Evolutionary conservation across 1,140 invertebrate genomes (phyloP), one percentile per base, ranked within the genome.

Genomic region (Holcopasites calliopsidis): DNA sequence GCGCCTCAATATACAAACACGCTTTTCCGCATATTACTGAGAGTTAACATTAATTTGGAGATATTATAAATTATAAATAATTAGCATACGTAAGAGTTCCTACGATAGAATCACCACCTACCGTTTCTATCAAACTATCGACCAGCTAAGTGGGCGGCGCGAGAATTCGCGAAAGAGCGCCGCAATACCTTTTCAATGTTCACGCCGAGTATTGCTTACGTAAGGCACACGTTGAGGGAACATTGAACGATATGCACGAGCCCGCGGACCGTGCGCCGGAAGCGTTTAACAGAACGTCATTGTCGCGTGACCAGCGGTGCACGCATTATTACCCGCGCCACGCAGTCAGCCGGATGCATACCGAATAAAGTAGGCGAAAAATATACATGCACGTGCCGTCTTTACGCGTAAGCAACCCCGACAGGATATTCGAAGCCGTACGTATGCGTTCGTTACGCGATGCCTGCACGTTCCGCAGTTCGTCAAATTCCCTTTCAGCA

Each of bases 331-430:
- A 65, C 28, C 66, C 16, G 23, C 23, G 76, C 42, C 52, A 35
- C 18, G 58, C 69, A 57, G 52, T 31, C 13, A 47, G 21, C 44
- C 52, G 60, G 58, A 73, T 55, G 76, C 76, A 47, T 57, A 58
- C 49, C 21, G 76, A 77, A 77, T 77, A 73, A 73, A 73, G 38
- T 65, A 73, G n/a, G 8, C n/a, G 23, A 66, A 60, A 71, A 76
- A 58, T 77, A 57, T 38, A 42, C 52, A 66, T 23, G 50, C 76
- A 66, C 50, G 42, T 40, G 69, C 49, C 58, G 33, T 6, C 10
- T 47, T 49, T 57, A 57, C 61, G 35, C 47, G 42, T 50, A 42
- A 31, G 38, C 42, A 40, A 10, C 3, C 31, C 18, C 23, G 38
- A 4, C 35, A 42, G 11, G 13, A 49, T 58, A 61, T 71, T 71